Base-by-base conservation (phyloP, 2,888 invertebrate genomes). In the Eupithecia inturbata region DNA sequence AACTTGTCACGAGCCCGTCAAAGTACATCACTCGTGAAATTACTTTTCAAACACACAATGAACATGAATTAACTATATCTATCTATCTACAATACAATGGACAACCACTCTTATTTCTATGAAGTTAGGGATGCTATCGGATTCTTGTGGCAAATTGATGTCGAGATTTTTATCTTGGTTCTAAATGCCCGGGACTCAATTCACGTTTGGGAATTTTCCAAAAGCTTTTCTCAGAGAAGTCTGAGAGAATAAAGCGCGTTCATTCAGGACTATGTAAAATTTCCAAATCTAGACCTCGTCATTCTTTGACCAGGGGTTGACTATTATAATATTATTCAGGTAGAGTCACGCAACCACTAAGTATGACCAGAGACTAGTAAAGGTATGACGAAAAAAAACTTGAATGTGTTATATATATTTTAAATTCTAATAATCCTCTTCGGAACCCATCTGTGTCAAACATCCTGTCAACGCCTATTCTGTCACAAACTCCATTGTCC, bases 401-500 rank as follows among this genome's bases (percentile, higher is more conserved):
- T 22, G 10, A 57, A 57, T 57, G 57, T 57, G 53, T 14, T 1
- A 26, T 41, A 66, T 1, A 26, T 41, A 66, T 39, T 39, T 26
- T 39, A 22, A 36, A 64, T 64, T 22, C 22, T 36, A 22, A 22
- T 39, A 66, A 66, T 39, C 33, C 33, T 39, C 66, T 39, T 66
- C 22, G 41, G 1, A 68, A 72, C 28, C 68, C 67, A 22, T 60
- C 67, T 49, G 60, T 33, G 60, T n/a, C 39, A 63, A 69, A 66
- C 71, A 39, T 36, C 39, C 66, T 71, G 73, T 53, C 71, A 73
- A 69, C 71, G 71, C 68, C 70, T 63, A 71, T 75, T 76, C 68
- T 68, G 60, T 68, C 45, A 70, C 67, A 71, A 49, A 36, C 70
- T 53, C 66, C 67, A 70, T 76, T 76, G 66, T 73, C 68, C 77